These are phyloP conservation scores for Phylloscopus collybita DNA, from an alignment of 2,797 vertebrate species.

Conservation along the genomic window DNA sequence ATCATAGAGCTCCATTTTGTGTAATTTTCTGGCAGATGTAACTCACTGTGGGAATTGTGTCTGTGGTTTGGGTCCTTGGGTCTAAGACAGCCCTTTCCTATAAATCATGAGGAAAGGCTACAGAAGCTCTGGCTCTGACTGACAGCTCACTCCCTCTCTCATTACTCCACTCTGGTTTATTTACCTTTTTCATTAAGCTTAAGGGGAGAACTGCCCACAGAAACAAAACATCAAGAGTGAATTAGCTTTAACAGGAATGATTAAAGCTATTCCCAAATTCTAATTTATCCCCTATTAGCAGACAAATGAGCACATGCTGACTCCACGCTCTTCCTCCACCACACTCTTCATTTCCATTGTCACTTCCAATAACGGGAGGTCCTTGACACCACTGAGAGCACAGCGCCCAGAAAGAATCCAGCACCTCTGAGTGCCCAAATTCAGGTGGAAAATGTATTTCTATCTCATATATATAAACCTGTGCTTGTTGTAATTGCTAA, in stretches of 20 bases:
- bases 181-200: neutral
- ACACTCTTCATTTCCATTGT: neutral
- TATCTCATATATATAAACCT: neutral
- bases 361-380: neutral
- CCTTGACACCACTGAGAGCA: neutral
- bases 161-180: neutral
- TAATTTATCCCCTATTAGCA: neutral
- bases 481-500: neutral
- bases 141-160: neutral
- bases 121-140: neutral
- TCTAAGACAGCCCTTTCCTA: neutral
- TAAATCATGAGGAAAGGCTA: neutral
- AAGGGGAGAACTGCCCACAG: neutral
- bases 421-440: neutral
- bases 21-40: neutral
- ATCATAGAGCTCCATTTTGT: neutral
- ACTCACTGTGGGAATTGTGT: neutral
- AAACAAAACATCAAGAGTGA: neutral
- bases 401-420: neutral
- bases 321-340: neutral
- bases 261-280: neutral
- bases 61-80: neutral
- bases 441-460: neutral
- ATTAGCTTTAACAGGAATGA: conserved; percentile 1
- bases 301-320: neutral